Evolutionary conservation across 1,140 invertebrate species (phyloP), one percentile per base, ranked within the genome.

Genomic region (Pemphigus obesinymphae): DNA sequence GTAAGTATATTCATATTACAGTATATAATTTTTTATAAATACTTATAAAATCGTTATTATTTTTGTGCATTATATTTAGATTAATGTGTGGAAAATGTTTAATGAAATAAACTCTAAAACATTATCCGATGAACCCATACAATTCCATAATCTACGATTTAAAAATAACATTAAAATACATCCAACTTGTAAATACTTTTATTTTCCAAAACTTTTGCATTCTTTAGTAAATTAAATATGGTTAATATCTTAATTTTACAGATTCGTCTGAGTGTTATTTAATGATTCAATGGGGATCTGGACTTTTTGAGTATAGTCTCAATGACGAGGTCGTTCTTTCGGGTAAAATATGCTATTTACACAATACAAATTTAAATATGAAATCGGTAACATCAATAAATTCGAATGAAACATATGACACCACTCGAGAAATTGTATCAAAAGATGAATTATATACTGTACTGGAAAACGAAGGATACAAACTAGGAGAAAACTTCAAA

Each of bases 261-360:
- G 73, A 40, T 37, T 23, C n/a, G 20, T n/a, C 20, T n/a, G 20
- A 58, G 31, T 23, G 29, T 23, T 23, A 58, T 78, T 40, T 37
- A 23, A 78, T 78, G 73, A 53, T 78, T 58, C 73, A 78, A 40
- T 37, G 23, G 34, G 66, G 48, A 34, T 58, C 73, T 37, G 73
- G 73, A 40, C 8, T 23, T 23, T 78, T 78, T 55, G 50, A 78
- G 26, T 58, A 26, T 23, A 37, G 7, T 34, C 15, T 50, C 3
- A n/a, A 55, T 1, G n/a, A 58, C 10, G 43, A 53, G 20, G 13
- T 78, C 5, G 40, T 78, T 40, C 31, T 78, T 23, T 37, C 73
- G n/a, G 73, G 73, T 23, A 31, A 23, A 55, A 40, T 78, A 37
- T 17, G 34, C 1, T 78, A 26, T 3, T 23, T 17, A 5, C 7